Conservation (phyloP, 2,888 invertebrate species). For the Thyatira batis region DNA sequence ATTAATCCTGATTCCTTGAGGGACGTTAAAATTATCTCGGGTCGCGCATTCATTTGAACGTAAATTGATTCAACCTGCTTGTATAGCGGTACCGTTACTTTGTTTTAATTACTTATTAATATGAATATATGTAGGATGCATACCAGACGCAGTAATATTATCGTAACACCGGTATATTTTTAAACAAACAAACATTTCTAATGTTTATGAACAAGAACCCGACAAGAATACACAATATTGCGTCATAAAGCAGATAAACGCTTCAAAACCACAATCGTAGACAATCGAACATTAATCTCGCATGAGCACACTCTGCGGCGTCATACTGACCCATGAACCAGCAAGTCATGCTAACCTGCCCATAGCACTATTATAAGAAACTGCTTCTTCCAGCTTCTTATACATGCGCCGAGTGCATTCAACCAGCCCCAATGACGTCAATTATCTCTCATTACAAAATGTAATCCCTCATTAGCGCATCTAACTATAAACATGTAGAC, state of each 20-base stretch:
- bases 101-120: slow-evolving; percentile 4
- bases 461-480: slow-evolving; percentile 49
- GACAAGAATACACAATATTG: not conserved
- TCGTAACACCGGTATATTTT: not conserved
- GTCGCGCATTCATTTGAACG: slow-evolving; percentile 56
- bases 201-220: not conserved
- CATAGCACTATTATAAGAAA: slow-evolving; percentile 5
- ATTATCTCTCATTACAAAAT: slow-evolving; percentile 26
- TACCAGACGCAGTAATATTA: not conserved
- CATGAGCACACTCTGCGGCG: slow-evolving; percentile 29
- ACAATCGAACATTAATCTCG: slow-evolving; percentile 35
- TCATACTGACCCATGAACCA: slow-evolving; percentile 37
- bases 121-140: not conserved
- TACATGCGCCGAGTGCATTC: not conserved
- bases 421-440: slow-evolving; percentile 1
- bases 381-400: not conserved
- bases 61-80: slow-evolving; percentile 39
- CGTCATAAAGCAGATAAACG: not conserved
- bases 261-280: slow-evolving; percentile 12
- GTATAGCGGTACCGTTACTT: slow-evolving; percentile 21
- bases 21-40: slow-evolving; percentile 64
- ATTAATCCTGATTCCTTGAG: slow-evolving; percentile 62
- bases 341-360: slow-evolving; percentile 12
- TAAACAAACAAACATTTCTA: not conserved
- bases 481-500: slow-evolving; percentile 38